Evolutionary conservation across 2,797 vertebrate species (phyloP), one percentile per base, ranked within the genome.

Genomic region (Taeniopygia guttata): DNA sequence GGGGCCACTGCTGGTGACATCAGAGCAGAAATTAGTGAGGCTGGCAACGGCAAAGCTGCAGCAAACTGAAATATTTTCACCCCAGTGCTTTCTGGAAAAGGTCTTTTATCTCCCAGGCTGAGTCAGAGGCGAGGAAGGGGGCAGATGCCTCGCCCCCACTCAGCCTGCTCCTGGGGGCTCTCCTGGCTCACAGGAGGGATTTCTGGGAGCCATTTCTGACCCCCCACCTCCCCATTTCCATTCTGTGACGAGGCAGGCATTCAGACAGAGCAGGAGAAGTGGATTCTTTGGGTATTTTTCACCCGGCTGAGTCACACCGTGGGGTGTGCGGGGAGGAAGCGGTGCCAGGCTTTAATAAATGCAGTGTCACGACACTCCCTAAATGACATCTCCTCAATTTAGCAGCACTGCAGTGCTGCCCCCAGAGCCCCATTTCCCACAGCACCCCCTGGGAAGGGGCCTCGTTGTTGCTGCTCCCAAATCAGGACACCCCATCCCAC

Each of bases 1-100:
- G 75, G 88, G 92, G 93, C 86, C 83, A 80, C 81, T 72, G 84
- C 89, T 95, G 90, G 81, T 90, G 86, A 96, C 95, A 93, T 87
- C 88, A 89, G 84, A 93, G 90, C 16, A 79, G 87, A 77, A 93
- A 95, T 95, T 70, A 93, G 84, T 1, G 4, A 92, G 84, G 62
- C 84, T 89, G 84, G 70, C 87, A 94, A 92, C 10, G 21, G 70
- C 56, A 84, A 82, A 93, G 87, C 94, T 87, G 84, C 59, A 87
- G 75, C 72, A 92, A 96, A 74, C 48, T 32, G 92, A 51, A 92
- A 70, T 73, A 60, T 84, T 84, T 91, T 79, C 75, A 69, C 56
- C 51, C 0, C 2, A 52, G 36, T 18, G 78, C 78, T 84, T 89
- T 87, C 84, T 95, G 88, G 90, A 90, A 77, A 79, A 32, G 55